Evolutionary conservation across 53 echinoderm and acorn worm species (phyloP).

Genomic region (Astropecten irregularis): DNA sequence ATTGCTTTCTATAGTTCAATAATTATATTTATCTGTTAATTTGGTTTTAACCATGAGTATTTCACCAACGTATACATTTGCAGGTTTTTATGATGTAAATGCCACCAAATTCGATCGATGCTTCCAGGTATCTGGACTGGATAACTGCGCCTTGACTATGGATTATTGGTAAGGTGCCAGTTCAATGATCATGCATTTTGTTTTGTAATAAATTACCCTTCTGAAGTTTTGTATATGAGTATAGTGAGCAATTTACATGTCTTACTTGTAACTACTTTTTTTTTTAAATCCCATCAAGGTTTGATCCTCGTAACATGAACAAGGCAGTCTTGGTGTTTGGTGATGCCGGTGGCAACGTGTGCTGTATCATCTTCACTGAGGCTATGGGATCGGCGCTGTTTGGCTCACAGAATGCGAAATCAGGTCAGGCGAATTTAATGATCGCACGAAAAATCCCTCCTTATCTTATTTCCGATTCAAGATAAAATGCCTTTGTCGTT

Average conservation of each 20-base stretch:
- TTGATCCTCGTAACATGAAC: conserved; percentile 96
- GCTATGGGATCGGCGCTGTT: conserved; percentile 90
- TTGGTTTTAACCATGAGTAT: no score
- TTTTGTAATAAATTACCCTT: neutral
- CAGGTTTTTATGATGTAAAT: conserved; percentile 96
- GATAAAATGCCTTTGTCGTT: no score
- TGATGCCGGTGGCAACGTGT: conserved; percentile 88
- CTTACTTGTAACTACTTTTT: no score
- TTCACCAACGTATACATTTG: neutral
- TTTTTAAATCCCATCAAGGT: no score
- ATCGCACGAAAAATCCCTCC: no score
- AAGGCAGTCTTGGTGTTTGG: conserved; percentile 89
- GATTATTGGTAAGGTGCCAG: conserved; percentile 82
- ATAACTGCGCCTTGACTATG: conserved; percentile 92
- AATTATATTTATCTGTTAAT: no score
- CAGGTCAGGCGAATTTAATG: conserved; percentile 67
- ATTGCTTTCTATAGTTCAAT: no score
- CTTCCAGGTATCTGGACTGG: conserved; percentile 90
- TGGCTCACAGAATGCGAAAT: conserved; percentile 93
- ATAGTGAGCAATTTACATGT: no score
- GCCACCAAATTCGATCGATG: conserved; percentile 90
- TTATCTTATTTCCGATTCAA: no score
- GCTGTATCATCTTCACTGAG: conserved; percentile 85
- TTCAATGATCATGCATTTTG: neutral
- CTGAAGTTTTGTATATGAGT: no score